These are phyloP conservation scores for Strigamia transsilvanica DNA, from an alignment of 2,888 invertebrate species.

Conservation along the genomic window DNA sequence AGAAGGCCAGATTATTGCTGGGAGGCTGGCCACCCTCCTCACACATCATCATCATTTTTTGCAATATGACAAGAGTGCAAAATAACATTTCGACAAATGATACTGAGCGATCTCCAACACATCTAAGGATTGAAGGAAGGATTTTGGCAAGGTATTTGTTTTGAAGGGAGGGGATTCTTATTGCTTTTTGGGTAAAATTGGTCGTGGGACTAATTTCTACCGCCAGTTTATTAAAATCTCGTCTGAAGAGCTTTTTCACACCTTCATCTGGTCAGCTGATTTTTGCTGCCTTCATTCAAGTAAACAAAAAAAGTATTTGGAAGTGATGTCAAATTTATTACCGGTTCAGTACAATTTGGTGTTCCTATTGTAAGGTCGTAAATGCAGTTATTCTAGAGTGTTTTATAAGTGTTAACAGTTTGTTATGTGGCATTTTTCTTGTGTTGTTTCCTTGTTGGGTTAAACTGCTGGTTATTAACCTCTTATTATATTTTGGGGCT, in stretches of 20 bases:
- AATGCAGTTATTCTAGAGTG: slow-evolving; percentile 54
- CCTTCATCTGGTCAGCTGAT: slow-evolving; percentile 44
- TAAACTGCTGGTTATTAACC: slow-evolving; percentile 40
- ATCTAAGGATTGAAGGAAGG: slow-evolving; percentile 29
- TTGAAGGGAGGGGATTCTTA: slow-evolving; percentile 37
- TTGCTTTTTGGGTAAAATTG: slow-evolving; percentile 32
- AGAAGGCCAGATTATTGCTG: slow-evolving; percentile 46
- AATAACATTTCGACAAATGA: slow-evolving; percentile 49
- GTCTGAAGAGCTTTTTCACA: slow-evolving; percentile 38
- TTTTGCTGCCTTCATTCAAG: slow-evolving; percentile 15
- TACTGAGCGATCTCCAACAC: slow-evolving; percentile 49
- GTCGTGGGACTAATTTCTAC: slow-evolving; percentile 35
- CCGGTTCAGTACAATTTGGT: slow-evolving; percentile 54
- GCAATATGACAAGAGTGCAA: slow-evolving; percentile 48
- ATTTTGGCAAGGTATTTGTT: slow-evolving; percentile 48
- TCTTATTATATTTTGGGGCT: slow-evolving; percentile 48
- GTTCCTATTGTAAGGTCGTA: slow-evolving; percentile 54
- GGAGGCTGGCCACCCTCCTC: slow-evolving; percentile 49
- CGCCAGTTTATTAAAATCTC: slow-evolving; percentile 34
- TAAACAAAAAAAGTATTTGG: slow-evolving; percentile 46
- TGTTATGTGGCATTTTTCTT: slow-evolving; percentile 54
- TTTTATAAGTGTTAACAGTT: slow-evolving; percentile 55
- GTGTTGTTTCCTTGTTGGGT: slow-evolving; percentile 55
- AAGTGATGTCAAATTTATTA: slow-evolving; percentile 52
- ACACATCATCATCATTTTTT: slow-evolving; percentile 48